A percentile compares a stretch with the other conserved stretches of the same genome.
Conservation (phyloP, 2,797 vertebrate species). For the Merluccius polli region DNA sequence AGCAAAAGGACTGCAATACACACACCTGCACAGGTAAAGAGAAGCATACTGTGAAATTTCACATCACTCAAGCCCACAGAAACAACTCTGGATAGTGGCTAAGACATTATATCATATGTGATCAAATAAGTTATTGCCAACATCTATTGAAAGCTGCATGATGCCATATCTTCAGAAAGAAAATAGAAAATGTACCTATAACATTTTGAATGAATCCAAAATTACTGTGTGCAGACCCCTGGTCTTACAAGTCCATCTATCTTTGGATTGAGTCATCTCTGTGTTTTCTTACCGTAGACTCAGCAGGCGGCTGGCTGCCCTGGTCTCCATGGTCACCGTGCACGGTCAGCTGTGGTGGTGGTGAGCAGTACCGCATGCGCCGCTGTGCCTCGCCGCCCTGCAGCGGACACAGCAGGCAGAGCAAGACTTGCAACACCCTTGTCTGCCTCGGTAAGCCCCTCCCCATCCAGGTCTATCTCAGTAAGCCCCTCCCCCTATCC, state of each 20-base stretch:
- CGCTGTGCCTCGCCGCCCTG: constrained; percentile 69
- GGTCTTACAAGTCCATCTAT: neutral
- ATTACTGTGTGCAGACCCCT: neutral
- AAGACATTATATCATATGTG: neutral
- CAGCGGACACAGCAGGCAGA: constrained; percentile 72
- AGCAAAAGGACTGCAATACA: constrained; percentile 67
- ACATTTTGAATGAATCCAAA: neutral
- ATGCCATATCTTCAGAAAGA: neutral
- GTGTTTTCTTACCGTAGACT: constrained; percentile 53
- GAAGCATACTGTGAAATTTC: constrained; percentile 23
- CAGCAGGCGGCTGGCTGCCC: constrained; percentile 44
- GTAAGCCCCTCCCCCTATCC: neutral
- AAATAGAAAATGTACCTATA: neutral
- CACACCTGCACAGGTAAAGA: constrained; percentile 63
- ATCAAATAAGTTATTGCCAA: neutral
- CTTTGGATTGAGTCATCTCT: neutral
- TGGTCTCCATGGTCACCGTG: constrained; percentile 83
- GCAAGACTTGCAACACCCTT: constrained; percentile 82
- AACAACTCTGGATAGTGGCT: neutral
- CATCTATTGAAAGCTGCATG: neutral
- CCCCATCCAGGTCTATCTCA: neutral
- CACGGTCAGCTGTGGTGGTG: constrained; percentile 84
- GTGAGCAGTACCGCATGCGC: constrained; percentile 78
- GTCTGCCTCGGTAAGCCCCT: constrained; percentile 83
- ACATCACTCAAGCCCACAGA: neutral